phyloP scores from a whole-genome alignment of 2,888 invertebrate genomes.

The Aporophyla nigra region DNA sequence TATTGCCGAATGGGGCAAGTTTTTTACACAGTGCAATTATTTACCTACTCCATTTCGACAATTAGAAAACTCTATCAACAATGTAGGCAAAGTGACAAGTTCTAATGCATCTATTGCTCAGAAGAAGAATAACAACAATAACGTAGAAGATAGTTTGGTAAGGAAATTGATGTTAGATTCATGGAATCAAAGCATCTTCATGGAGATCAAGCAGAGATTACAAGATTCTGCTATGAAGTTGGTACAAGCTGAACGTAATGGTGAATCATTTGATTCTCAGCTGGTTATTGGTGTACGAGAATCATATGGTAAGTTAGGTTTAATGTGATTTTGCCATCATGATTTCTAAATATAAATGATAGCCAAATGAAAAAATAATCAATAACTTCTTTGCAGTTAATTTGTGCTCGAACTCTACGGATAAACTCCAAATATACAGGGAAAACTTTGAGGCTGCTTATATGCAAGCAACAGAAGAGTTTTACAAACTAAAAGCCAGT shows the following conservation, averaged over 20 bases:
- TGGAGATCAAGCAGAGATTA: constrained; percentile 97
- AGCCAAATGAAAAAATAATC: constrained; percentile 51
- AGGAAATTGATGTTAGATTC: constrained; percentile 99
- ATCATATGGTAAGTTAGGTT: constrained; percentile 94
- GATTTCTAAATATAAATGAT: constrained; percentile 1
- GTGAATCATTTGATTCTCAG: constrained; percentile 99
- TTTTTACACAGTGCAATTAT: constrained; percentile 99
- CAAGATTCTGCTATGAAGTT: constrained; percentile 99
- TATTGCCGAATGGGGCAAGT: constrained; percentile 99
- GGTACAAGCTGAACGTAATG: constrained; percentile 98
- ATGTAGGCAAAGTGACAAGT: constrained; percentile 85
- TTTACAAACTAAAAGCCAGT: constrained; percentile 97
- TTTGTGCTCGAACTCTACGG: constrained; percentile 97
- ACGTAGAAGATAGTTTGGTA: constrained; percentile 97
- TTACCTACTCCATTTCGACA: constrained; percentile 98
- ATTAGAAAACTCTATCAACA: constrained; percentile 95
- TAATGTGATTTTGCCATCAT: background rate
- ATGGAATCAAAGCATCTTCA: constrained; percentile 99
- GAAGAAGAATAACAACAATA: constrained; percentile 90
- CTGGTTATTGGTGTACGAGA: constrained; percentile 99
- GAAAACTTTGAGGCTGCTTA: constrained; percentile 99
- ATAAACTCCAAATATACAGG: constrained; percentile 98
- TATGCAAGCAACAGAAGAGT: constrained; percentile 97
- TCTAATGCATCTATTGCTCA: constrained; percentile 84
- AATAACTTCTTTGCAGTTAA: constrained; percentile 93